Evolutionary conservation across 2,888 invertebrate genomes (phyloP), one percentile per base, ranked within the genome.

Genomic region (Chromoteleia sp.): DNA sequence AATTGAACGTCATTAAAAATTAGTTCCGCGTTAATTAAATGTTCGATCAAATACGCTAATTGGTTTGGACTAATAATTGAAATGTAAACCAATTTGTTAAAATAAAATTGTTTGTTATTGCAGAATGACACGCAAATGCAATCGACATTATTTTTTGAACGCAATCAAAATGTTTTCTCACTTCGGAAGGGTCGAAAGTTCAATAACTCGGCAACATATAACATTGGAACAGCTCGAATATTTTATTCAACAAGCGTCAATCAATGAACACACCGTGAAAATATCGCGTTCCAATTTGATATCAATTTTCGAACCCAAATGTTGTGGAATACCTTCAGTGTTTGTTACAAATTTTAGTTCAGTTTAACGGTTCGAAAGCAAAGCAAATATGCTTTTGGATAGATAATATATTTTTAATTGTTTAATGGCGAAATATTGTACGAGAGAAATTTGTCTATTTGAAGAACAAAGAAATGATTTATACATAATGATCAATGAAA

Each of bases 211-310:
- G 43, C 1, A 36, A n/a, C n/a, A 19, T 8, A 43, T 17, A 0
- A 43, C 17, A 43, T 17, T 8, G 17, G 15, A 52, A 1, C 7
- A 2, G 29, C 1, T 25, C 7, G 30, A 52, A 30, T 52, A 52
- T 52, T 52, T 52, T 52, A 29, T 52, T 29, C 14, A 52, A 52
- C n/a, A 52, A 30, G 25, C 50, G 29, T 50, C 50, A 50, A 29
- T 29, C 52, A 52, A 29, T 21, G 29, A 29, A 52, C 7, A n/a
- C 6, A 52, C 5, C 14, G 15, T n/a, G 12, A 15, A 52, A 52
- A 52, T 7, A 52, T 25, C 52, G n/a, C n/a, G 21, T 5, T 5
- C 10, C 10, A 5, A 5, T 33, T 33, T 33, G 8, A 10, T 8
- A 10, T 33, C 33, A 10, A 33, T 33, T 8, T 33, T 33, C 10